Conservation (phyloP, 2,797 vertebrate genomes). For the Apogon hyalosoma region DNA sequence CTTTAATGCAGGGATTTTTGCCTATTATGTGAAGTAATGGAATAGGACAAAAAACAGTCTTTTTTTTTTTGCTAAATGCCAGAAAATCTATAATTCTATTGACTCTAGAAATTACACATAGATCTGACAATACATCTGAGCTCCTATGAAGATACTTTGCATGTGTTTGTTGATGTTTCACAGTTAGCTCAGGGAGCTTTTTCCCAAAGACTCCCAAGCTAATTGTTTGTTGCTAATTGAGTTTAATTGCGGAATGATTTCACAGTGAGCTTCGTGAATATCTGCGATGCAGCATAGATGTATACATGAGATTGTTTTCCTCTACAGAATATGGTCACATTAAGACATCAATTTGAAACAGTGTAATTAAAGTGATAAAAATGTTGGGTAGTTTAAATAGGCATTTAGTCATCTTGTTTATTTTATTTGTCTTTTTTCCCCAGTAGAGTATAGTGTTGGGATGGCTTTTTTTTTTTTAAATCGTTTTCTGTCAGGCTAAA, state of each 20-base stretch:
- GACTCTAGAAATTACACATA: constrained; percentile 9
- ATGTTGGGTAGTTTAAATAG: constrained; percentile 15
- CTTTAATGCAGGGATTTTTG: constrained; percentile 24
- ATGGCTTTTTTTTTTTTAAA: constrained; percentile 12
- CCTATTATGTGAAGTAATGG: constrained; percentile 38
- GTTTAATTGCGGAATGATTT: constrained; percentile 39
- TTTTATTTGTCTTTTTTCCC: constrained; percentile 37
- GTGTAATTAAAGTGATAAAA: constrained; percentile 17
- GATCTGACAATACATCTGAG: constrained; percentile 13
- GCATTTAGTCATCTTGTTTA: constrained; percentile 23
- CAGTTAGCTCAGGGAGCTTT: constrained; percentile 11
- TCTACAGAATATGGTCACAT: not conserved
- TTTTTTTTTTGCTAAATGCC: constrained; percentile 24
- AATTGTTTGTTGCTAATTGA: constrained; percentile 33
- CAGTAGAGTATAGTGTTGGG: constrained; percentile 5
- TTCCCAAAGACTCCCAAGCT: constrained; percentile 21
- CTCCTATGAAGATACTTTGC: constrained; percentile 5
- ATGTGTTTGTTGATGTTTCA: constrained; percentile 32
- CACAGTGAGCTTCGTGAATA: constrained; percentile 14
- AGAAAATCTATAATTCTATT: constrained; percentile 6
- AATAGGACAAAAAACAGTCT: constrained; percentile 9
- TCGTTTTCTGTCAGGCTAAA: constrained; percentile 39
- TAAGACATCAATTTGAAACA: constrained; percentile 8
- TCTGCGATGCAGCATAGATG: constrained; percentile 12
- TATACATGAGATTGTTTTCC: constrained; percentile 15